phyloP scores from a whole-genome alignment of 2,113 vertebrate genomes.

The Hystrix brachyura region DNA sequence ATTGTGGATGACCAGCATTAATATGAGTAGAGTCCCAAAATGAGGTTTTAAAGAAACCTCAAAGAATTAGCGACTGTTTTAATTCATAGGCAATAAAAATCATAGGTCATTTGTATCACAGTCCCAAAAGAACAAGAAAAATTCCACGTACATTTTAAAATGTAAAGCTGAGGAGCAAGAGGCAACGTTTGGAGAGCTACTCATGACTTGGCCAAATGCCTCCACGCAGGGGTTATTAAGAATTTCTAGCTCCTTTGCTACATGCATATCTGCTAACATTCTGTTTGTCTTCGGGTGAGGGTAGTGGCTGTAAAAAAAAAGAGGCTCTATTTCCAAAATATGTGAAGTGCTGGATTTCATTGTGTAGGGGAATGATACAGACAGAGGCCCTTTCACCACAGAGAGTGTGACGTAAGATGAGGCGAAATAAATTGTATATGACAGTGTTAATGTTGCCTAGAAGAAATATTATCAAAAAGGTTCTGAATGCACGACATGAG shows the following conservation, averaged over 20 bases:
- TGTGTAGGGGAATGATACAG: neutral
- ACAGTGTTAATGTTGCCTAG: neutral
- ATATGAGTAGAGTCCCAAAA: neutral
- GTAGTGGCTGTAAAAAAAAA: neutral
- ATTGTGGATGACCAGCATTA: neutral
- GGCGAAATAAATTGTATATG: neutral
- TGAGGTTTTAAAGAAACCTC: neutral
- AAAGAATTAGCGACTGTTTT: neutral
- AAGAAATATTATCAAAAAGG: neutral
- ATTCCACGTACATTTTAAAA: neutral
- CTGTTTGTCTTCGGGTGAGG: neutral
- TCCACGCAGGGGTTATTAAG: neutral
- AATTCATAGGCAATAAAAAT: neutral
- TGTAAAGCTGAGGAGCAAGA: neutral
- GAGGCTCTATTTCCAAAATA: neutral
- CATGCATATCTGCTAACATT: neutral
- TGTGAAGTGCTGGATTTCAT: neutral
- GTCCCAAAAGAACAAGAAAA: neutral
- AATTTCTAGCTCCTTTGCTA: neutral
- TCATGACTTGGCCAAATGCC: neutral
- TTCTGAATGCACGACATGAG: neutral
- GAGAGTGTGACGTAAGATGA: neutral
- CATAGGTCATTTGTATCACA: neutral
- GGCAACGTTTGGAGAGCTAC: neutral
- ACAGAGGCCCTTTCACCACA: neutral